Conservation (phyloP, 2,113 vertebrate species). For the Tor tambroides region DNA sequence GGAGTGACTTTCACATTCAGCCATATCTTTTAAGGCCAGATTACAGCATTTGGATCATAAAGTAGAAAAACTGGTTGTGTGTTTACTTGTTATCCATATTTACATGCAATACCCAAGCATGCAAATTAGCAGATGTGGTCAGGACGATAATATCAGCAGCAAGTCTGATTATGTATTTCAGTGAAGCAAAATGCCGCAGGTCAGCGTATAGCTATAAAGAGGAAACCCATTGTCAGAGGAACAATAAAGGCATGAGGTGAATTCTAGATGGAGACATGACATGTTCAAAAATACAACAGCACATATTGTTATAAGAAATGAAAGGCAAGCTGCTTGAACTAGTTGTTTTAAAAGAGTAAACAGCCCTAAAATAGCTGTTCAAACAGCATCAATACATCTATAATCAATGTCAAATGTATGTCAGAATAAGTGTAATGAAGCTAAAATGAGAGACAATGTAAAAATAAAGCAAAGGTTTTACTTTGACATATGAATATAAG, state of each 20-base stretch:
- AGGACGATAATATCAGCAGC: too few species aligned
- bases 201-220: neutral
- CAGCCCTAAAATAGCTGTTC: too few species aligned
- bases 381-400: neutral
- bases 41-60: neutral
- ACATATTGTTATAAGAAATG: neutral
- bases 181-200: neutral
- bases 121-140: conserved; percentile 11
- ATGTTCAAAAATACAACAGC: neutral
- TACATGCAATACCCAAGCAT: neutral
- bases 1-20: neutral
- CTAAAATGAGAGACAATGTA: neutral
- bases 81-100: conserved; percentile 1
- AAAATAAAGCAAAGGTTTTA: neutral
- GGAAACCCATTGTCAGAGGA: neutral
- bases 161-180: neutral
- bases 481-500: neutral
- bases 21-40: neutral
- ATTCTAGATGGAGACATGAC: neutral
- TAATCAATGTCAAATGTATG: neutral
- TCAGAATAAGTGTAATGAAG: neutral
- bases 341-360: neutral
- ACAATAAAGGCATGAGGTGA: neutral
- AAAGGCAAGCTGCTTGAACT: neutral
- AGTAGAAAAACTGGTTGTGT: neutral